Conservation (phyloP, 2,113 vertebrate species). For the Gallinago undulata region DNA sequence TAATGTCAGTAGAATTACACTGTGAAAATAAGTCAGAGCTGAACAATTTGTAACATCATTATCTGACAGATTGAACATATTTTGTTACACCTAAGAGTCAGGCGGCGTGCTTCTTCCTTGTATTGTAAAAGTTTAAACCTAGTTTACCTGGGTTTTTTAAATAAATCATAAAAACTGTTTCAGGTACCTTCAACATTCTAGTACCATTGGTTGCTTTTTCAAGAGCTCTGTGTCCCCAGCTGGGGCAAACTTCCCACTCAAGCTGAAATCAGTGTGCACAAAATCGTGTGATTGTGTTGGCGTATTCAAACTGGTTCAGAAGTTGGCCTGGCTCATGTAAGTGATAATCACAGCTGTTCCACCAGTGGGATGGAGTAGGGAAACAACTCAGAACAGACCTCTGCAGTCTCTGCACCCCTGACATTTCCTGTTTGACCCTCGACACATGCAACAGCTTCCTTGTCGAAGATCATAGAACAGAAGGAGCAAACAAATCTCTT, state of each 20-base stretch:
- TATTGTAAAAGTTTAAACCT: not conserved
- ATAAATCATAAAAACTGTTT: not conserved
- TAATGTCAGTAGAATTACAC: not conserved
- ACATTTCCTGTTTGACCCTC: conserved; percentile 64
- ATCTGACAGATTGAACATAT: not conserved
- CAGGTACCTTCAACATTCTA: not conserved
- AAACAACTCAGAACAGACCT: conserved; percentile 13
- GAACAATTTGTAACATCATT: not conserved
- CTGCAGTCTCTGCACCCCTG: conserved; percentile 12
- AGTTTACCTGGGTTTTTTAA: not conserved
- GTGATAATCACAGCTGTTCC: conserved; percentile 29
- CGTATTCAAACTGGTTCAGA: not conserved
- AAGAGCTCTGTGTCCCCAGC: not conserved
- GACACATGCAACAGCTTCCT: conserved; percentile 52
- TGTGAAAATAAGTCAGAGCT: not conserved
- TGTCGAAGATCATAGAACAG: conserved; percentile 43
- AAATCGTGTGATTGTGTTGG: not conserved
- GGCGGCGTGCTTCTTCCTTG: fast-evolving
- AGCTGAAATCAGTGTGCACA: not conserved
- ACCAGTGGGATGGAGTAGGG: not conserved
- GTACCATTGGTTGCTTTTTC: not conserved
- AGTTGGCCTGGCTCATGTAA: not conserved
- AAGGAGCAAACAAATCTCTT: conserved; percentile 64
- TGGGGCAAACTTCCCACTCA: not conserved
- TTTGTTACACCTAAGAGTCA: not conserved